phyloP scores from a whole-genome alignment of 2,113 vertebrate genomes.

The Penelope pileata region DNA sequence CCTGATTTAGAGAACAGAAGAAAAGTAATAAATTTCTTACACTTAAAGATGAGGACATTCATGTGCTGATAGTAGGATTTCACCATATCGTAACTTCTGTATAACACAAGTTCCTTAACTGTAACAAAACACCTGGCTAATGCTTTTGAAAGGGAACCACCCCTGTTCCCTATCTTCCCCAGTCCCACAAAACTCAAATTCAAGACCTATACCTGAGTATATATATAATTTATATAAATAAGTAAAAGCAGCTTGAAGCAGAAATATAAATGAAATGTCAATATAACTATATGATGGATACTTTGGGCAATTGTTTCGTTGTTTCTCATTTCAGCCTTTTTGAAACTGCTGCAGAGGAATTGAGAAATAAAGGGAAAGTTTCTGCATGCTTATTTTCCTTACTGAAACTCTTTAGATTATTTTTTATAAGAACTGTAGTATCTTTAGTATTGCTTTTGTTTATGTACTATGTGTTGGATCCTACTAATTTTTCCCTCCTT shows the following conservation, averaged over 20 bases:
- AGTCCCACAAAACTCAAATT: not conserved
- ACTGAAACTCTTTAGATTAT: not conserved
- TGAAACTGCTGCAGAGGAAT: not conserved
- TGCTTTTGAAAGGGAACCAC: not conserved
- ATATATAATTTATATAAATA: too few species aligned
- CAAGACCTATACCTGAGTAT: not conserved
- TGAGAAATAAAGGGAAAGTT: not conserved
- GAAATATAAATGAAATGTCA: not conserved
- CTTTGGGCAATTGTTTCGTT: not conserved
- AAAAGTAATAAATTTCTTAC: not conserved
- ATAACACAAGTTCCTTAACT: rapidly evolving
- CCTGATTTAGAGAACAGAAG: not conserved
- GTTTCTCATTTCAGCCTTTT: not conserved
- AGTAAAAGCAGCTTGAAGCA: not conserved
- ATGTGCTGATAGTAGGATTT: not conserved
- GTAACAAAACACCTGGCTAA: not conserved
- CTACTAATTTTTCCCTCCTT: not conserved
- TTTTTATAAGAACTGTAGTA: not conserved
- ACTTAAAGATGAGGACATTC: not conserved
- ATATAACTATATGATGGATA: not conserved
- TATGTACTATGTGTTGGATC: not conserved
- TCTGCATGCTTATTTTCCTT: not conserved
- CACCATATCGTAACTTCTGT: rapidly evolving
- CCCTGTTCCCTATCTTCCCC: not conserved
- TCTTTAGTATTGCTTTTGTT: not conserved